Percentiles rank a stretch among this genome's conserved stretches.
Evolutionary conservation across 2,113 vertebrate genomes (phyloP).

Genomic region (Craseonycteris thonglongyai): DNA sequence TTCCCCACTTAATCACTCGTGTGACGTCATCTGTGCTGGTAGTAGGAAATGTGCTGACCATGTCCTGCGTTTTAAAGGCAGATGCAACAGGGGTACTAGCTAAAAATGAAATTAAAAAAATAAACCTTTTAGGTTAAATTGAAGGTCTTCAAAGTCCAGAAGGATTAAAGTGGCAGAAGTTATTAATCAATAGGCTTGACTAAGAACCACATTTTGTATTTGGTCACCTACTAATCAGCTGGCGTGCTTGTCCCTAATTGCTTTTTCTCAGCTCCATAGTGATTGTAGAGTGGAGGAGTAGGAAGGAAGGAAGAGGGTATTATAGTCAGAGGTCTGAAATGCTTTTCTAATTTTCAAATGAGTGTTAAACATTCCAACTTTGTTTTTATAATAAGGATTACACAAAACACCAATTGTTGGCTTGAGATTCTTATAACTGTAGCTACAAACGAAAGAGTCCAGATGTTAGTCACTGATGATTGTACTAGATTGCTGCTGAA

Average conservation of each 20-base stretch:
- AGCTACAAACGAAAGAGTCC: neutral
- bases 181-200: conserved; percentile 9
- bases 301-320: neutral
- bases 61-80: conserved; percentile 70
- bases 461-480: conserved; percentile 18
- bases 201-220: conserved; percentile 43
- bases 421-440: conserved; percentile 29
- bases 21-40: conserved; percentile 69
- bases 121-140: conserved; percentile 60
- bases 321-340: conserved; percentile 5
- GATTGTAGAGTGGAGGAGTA: neutral
- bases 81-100: conserved; percentile 65
- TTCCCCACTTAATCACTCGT: conserved; percentile 71
- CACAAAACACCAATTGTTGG: neutral
- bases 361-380: conserved; percentile 43
- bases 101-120: conserved; percentile 71
- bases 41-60: conserved; percentile 79
- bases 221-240: conserved; percentile 2
- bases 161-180: conserved; percentile 50
- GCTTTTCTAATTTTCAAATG: conserved; percentile 37
- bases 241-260: neutral
- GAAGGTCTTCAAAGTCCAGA: conserved; percentile 55
- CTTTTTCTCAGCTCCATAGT: neutral
- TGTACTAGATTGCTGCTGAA: neutral
- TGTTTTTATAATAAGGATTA: conserved; percentile 44